A percentile compares a stretch with the other conserved stretches of the same genome.
Conservation (phyloP, 2,888 invertebrate species). For the Leucania comma region DNA sequence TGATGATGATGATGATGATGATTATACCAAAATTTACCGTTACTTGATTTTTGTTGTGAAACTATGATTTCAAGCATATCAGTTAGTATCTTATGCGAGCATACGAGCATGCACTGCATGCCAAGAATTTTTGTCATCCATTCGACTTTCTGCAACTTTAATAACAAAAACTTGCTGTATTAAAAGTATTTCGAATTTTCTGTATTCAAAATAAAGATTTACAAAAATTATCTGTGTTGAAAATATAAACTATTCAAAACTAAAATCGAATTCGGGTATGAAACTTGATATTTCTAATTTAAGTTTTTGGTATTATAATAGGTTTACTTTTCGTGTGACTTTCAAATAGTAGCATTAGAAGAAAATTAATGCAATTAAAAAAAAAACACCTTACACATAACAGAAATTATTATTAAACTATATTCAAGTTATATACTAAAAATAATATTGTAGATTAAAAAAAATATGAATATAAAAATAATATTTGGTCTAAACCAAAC, state of each 20-base stretch:
- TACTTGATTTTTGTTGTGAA: conserved; percentile 4
- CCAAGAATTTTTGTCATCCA: too few relatives aligned
- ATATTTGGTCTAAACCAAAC: too few relatives aligned
- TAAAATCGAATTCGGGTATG: conserved; percentile 27
- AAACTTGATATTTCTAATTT: conserved; percentile 36
- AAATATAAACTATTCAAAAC: conserved; percentile 24
- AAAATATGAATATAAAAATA: too few relatives aligned
- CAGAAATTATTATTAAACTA: too few relatives aligned
- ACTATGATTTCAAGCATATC: not conserved
- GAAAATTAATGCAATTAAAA: too few relatives aligned
- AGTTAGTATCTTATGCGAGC: not conserved
- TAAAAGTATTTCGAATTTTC: conserved; percentile 28
- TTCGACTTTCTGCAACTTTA: not conserved
- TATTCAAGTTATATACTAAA: too few relatives aligned
- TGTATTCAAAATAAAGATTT: conserved; percentile 20
- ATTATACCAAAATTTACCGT: too few relatives aligned
- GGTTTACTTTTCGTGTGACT: conserved; percentile 19
- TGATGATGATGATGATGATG: too few relatives aligned
- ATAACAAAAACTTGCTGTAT: conserved; percentile 35
- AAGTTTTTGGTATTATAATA: conserved; percentile 20
- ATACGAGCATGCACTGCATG: too few relatives aligned
- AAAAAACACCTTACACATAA: too few relatives aligned
- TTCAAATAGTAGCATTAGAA: not conserved
- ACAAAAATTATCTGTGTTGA: conserved; percentile 30
- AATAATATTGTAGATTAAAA: too few relatives aligned